phyloP scores from a whole-genome alignment of 2,797 vertebrate genomes.

The Harpagifer antarcticus region DNA sequence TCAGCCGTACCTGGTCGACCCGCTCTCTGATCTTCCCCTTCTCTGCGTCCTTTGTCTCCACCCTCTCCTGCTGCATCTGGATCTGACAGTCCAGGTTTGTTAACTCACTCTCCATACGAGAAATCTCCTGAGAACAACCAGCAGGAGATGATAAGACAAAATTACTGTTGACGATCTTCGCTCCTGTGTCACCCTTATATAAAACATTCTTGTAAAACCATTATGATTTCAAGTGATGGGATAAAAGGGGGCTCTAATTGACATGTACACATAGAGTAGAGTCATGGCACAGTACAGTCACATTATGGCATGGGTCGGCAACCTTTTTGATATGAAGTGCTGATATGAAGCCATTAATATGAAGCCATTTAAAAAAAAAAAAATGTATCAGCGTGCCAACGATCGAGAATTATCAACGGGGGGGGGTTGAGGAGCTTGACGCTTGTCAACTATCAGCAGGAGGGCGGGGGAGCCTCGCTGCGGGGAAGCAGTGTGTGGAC shows the following conservation, averaged over 20 bases:
- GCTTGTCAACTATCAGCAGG: too few species aligned
- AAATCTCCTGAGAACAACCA: conserved; percentile 88
- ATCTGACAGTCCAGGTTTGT: conserved; percentile 87
- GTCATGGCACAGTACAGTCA: not conserved
- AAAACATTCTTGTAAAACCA: not conserved
- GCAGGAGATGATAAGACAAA: not conserved
- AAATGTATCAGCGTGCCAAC: too few species aligned
- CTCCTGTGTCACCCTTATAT: not conserved
- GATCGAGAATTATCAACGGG: too few species aligned
- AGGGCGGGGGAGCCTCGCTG: too few species aligned
- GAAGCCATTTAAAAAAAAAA: too few species aligned
- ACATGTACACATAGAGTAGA: not conserved
- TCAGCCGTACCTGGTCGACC: conserved; percentile 87
- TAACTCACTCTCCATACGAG: conserved; percentile 90
- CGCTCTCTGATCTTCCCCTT: conserved; percentile 82
- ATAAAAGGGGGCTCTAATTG: not conserved
- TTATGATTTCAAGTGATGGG: too few species aligned
- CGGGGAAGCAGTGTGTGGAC: too few species aligned
- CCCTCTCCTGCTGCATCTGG: conserved; percentile 82
- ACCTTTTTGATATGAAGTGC: too few species aligned
- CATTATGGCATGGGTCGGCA: not conserved
- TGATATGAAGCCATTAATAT: too few species aligned
- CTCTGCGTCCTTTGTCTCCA: conserved; percentile 80
- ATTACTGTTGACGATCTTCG: not conserved
- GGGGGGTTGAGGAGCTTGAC: too few species aligned